A percentile compares a stretch with the other conserved stretches of the same genome.
These are phyloP conservation scores for Macroglossus sobrinus DNA, from an alignment of 2,113 vertebrate genomes.

Conservation along the genomic window DNA sequence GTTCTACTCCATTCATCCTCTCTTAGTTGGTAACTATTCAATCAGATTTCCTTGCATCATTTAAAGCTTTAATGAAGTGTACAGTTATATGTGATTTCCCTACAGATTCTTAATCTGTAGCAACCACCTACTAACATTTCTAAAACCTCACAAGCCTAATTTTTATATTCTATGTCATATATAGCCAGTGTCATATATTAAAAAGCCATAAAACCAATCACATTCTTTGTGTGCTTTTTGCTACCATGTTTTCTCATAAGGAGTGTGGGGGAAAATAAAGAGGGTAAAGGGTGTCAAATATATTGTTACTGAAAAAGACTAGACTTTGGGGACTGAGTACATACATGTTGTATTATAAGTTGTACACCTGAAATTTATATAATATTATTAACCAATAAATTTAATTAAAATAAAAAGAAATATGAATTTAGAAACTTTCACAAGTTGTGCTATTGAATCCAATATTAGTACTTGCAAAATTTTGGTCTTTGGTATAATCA, in stretches of 20 bases:
- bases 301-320: background rate
- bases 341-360: background rate
- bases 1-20: background rate
- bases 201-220: background rate
- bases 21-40: background rate
- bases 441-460: background rate
- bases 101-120: constrained; percentile 3
- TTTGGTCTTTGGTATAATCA: background rate
- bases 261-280: background rate
- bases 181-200: background rate
- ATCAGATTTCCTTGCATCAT: background rate
- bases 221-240: background rate
- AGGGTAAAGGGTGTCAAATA: background rate
- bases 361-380: background rate
- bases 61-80: constrained; percentile 36
- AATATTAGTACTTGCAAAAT: background rate
- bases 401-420: background rate
- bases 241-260: background rate
- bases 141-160: background rate
- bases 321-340: too few species aligned
- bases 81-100: background rate
- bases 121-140: constrained; percentile 26
- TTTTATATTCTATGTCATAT: constrained; percentile 8
- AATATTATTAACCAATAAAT: background rate
- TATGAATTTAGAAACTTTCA: background rate